Percentiles rank a stretch among this genome's conserved stretches.
phyloP scores from a whole-genome alignment of 2,797 vertebrate genomes.

The Menidia menidia region DNA sequence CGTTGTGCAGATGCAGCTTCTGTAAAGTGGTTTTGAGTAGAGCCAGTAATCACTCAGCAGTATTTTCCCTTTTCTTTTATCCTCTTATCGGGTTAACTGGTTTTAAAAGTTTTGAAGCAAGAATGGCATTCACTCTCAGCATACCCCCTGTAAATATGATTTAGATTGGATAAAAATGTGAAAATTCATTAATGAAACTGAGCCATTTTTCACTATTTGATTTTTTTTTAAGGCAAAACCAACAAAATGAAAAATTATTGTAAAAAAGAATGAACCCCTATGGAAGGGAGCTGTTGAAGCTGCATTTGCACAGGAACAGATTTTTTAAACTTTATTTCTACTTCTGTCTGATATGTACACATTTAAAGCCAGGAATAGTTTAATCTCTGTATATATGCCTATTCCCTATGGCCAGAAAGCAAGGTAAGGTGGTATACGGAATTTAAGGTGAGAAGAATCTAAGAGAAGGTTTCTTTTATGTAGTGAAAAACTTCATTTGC shows the following conservation, averaged over 20 bases:
- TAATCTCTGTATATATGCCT: not conserved
- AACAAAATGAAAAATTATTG: too few relatives aligned
- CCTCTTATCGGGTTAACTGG: not conserved
- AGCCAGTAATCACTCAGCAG: slow-evolving; percentile 14
- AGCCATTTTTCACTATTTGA: not conserved
- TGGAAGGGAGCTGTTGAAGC: not conserved
- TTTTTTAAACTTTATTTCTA: not conserved
- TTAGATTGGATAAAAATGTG: not conserved
- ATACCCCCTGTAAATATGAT: not conserved
- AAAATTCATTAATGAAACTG: not conserved
- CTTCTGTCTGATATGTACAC: too few relatives aligned
- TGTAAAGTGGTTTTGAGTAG: slow-evolving; percentile 10
- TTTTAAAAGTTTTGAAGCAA: not conserved
- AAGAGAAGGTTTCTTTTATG: too few relatives aligned
- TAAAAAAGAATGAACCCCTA: not conserved
- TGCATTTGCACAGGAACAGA: slow-evolving; percentile 27
- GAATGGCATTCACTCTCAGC: slow-evolving; percentile 1
- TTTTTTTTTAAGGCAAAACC: not conserved
- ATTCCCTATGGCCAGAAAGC: not conserved
- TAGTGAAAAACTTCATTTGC: too few relatives aligned
- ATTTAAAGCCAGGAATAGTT: too few relatives aligned
- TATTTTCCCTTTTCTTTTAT: not conserved
- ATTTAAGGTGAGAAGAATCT: not conserved
- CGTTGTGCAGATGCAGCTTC: slow-evolving; percentile 28
- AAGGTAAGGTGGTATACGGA: too few relatives aligned